Conservation (phyloP, 1,140 invertebrate genomes). For the Arion vulgaris region DNA sequence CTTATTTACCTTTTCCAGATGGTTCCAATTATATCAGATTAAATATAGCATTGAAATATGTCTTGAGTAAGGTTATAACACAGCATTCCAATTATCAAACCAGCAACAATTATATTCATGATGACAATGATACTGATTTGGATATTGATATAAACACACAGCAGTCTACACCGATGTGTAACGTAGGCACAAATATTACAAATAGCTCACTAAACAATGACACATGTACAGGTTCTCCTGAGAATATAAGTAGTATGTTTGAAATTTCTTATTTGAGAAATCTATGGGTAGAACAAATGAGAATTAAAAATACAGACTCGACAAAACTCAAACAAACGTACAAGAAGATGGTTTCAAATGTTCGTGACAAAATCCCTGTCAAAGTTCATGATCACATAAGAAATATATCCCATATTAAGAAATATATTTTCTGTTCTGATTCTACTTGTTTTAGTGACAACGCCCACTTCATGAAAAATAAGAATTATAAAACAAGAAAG, state of each 20-base stretch:
- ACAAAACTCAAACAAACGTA: neutral
- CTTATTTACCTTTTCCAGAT: neutral
- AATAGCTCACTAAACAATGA: neutral
- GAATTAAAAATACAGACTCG: neutral
- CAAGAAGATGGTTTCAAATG: neutral
- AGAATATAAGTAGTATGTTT: neutral
- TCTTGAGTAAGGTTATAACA: neutral
- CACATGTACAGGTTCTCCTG: neutral
- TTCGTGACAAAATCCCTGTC: neutral
- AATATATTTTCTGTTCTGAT: neutral
- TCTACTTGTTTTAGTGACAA: neutral
- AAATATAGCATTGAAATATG: neutral
- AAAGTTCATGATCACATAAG: neutral
- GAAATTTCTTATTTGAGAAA: neutral
- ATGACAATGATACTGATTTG: neutral
- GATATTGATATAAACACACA: neutral
- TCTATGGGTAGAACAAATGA: neutral
- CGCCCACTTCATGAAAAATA: neutral
- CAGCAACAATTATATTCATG: neutral
- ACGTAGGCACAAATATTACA: neutral
- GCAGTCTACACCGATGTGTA: neutral
- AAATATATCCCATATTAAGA: neutral
- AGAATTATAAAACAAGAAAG: neutral
- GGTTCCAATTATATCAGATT: neutral
- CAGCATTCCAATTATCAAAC: neutral